Percentiles rank a stretch among this genome's conserved stretches.
Evolutionary conservation across 2,888 invertebrate species (phyloP).

Genomic region (Tetanocera ferruginea): DNA sequence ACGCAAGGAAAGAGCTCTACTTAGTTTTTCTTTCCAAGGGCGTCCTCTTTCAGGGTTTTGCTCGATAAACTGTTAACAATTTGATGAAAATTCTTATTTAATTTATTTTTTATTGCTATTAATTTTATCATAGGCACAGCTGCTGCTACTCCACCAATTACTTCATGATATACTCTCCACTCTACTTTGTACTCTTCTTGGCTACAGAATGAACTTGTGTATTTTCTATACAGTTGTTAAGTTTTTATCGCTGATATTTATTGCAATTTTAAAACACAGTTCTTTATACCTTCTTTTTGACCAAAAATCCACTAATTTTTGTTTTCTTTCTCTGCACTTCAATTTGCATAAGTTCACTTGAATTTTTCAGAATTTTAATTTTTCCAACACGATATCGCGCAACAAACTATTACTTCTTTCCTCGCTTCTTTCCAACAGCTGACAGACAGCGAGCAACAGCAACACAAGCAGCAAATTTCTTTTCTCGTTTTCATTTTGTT

Average conservation of each 20-base stretch:
- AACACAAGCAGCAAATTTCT: neutral
- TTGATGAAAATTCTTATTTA: neutral
- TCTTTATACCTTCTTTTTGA: neutral
- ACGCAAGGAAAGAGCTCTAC: neutral
- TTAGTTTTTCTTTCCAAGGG: constrained; percentile 1
- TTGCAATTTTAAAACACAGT: neutral
- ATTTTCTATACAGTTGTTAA: neutral
- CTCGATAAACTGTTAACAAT: neutral
- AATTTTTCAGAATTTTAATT: neutral
- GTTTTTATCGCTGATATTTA: neutral
- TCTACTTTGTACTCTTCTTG: neutral
- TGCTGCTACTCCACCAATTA: neutral
- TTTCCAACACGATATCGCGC: neutral
- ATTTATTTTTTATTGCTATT: neutral
- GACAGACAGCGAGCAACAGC: constrained; percentile 2
- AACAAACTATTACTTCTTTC: neutral
- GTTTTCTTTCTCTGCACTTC: neutral
- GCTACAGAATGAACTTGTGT: neutral
- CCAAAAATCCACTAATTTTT: neutral
- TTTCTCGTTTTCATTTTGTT: neutral
- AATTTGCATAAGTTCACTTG: neutral
- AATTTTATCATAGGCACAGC: neutral
- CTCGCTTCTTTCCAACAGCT: constrained; percentile 5
- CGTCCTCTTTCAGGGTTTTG: neutral
- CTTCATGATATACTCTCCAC: neutral